phyloP scores from a whole-genome alignment of 2,113 vertebrate species.

The Cyanoramphus novaezelandiae region DNA sequence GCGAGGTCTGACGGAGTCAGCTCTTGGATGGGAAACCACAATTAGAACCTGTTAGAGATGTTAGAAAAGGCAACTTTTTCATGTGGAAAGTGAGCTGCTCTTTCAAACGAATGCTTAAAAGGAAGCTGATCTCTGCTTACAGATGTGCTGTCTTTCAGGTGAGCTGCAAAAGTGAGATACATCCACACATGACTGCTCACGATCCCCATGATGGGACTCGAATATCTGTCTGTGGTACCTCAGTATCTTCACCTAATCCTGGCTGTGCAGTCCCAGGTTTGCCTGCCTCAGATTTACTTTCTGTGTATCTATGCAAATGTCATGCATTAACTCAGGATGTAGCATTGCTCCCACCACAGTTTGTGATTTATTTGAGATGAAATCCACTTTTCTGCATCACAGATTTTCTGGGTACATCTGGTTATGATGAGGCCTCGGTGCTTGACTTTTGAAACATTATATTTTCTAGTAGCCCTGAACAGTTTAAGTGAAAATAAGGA shows the following conservation, averaged over 20 bases:
- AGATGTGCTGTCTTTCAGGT: not conserved
- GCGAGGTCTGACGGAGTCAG: not conserved
- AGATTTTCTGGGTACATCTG: not conserved
- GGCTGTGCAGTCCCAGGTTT: not conserved
- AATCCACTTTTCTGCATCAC: not conserved
- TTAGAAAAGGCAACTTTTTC: not conserved
- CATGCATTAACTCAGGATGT: not conserved
- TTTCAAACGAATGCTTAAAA: not conserved
- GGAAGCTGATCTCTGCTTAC: not conserved
- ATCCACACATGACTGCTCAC: accelerated
- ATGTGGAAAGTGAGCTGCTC: not conserved
- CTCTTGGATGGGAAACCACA: not conserved
- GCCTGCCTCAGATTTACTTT: not conserved
- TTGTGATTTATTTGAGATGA: not conserved
- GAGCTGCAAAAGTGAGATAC: not conserved
- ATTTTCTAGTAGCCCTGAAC: not conserved
- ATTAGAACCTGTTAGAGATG: not conserved
- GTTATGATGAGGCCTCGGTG: not conserved
- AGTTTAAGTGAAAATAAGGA: not conserved
- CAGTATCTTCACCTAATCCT: not conserved
- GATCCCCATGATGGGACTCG: accelerated
- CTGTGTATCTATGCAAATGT: not conserved
- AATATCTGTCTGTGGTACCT: not conserved
- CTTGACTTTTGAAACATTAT: not conserved
- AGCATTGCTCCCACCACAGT: not conserved